Evolutionary conservation across 2,888 invertebrate genomes (phyloP).

Genomic region (Sarcophaga carnaria): DNA sequence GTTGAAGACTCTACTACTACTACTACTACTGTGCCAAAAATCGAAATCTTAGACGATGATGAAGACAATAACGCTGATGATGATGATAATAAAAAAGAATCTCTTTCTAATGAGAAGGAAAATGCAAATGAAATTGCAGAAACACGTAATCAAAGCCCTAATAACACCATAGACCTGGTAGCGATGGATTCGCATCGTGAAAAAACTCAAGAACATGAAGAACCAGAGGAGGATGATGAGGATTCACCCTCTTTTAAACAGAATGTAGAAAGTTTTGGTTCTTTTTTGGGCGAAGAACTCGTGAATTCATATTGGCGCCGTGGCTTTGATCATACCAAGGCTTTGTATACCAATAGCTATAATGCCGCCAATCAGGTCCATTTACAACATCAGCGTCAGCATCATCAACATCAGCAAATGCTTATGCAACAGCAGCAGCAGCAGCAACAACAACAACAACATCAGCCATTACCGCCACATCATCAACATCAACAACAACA

Average conservation of each 20-base stretch:
- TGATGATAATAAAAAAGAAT: slow-evolving; percentile 16
- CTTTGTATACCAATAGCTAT: slow-evolving; percentile 81
- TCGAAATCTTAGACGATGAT: slow-evolving; percentile 71
- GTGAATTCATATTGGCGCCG: slow-evolving; percentile 91
- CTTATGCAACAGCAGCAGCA: slow-evolving; percentile 75
- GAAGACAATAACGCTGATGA: slow-evolving; percentile 58
- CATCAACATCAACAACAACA: slow-evolving; percentile 71
- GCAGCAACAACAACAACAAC: slow-evolving; percentile 70
- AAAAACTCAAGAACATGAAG: slow-evolving; percentile 40
- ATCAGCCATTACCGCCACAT: slow-evolving; percentile 62
- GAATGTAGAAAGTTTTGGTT: slow-evolving; percentile 88
- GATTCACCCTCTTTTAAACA: slow-evolving; percentile 69
- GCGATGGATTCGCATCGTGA: slow-evolving; percentile 53
- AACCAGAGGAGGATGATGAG: slow-evolving; percentile 14
- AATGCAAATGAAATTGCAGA: background rate
- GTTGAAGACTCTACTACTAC: slow-evolving; percentile 51
- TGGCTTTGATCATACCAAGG: slow-evolving; percentile 84
- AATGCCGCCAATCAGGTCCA: slow-evolving; percentile 66
- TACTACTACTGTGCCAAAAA: slow-evolving; percentile 70
- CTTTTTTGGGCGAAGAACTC: slow-evolving; percentile 89
- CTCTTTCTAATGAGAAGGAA: slow-evolving; percentile 7
- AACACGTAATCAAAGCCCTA: background rate
- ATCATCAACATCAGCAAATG: slow-evolving; percentile 64
- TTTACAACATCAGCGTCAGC: slow-evolving; percentile 62
- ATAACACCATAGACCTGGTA: slow-evolving; percentile 67